A percentile compares a stretch with the other conserved stretches of the same genome.
phyloP scores from a whole-genome alignment of 1,140 invertebrate species.

The Polypedilum pembai region DNA sequence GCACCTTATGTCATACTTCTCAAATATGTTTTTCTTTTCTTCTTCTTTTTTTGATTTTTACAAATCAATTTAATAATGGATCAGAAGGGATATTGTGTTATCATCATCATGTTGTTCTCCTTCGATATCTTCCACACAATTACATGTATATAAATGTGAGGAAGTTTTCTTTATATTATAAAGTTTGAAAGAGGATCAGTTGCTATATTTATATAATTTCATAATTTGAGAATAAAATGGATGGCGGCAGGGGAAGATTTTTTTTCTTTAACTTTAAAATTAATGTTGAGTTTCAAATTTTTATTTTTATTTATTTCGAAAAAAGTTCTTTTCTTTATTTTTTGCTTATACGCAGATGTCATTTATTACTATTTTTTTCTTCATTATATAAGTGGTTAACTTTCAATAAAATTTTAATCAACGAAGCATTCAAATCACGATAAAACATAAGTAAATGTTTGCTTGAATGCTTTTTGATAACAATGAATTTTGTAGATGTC shows the following conservation, averaged over 20 bases:
- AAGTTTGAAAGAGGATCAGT: too few relatives aligned
- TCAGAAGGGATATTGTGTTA: neutral
- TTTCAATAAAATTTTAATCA: constrained; percentile 20
- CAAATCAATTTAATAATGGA: neutral
- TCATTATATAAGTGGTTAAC: neutral
- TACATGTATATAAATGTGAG: too few relatives aligned
- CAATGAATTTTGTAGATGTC: constrained; percentile 18
- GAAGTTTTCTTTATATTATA: too few relatives aligned
- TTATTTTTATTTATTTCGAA: constrained; percentile 7
- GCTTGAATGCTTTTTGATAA: constrained; percentile 5
- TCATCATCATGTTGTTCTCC: neutral
- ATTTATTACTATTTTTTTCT: constrained; percentile 20
- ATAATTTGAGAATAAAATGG: neutral
- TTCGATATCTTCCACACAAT: neutral
- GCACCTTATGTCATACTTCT: neutral
- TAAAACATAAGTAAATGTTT: neutral
- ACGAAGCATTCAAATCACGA: neutral
- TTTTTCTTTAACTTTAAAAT: neutral
- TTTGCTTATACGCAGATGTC: constrained; percentile 1
- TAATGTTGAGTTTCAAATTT: neutral
- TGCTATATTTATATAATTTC: neutral
- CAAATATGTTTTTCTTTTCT: neutral
- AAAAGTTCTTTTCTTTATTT: constrained; percentile 4
- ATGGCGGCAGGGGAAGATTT: neutral
- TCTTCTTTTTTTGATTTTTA: constrained; percentile 9